Evolutionary conservation across 2,113 vertebrate species (phyloP).

Genomic region (Scalopus aquaticus): DNA sequence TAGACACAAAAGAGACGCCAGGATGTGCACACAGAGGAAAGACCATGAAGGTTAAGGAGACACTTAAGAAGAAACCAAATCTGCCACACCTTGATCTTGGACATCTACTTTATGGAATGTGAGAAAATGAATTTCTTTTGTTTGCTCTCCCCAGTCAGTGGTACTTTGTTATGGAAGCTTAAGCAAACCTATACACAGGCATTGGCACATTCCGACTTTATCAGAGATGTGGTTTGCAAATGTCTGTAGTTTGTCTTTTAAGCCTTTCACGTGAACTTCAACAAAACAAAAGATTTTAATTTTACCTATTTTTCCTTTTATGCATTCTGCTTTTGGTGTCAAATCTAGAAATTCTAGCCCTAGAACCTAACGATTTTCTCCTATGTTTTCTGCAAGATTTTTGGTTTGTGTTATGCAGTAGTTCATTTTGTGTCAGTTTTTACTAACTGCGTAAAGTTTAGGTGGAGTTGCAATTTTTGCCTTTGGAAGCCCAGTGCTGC

Average conservation of each 20-base stretch:
- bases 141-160: not conserved
- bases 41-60: not conserved
- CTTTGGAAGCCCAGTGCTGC: not conserved
- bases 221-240: not conserved
- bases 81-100: no score
- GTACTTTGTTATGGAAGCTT: not conserved
- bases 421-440: not conserved
- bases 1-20: not conserved
- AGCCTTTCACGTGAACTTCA: not conserved
- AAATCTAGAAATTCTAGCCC: not conserved
- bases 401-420: not conserved
- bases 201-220: not conserved
- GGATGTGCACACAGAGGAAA: not conserved
- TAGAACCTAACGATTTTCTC: not conserved
- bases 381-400: not conserved
- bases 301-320: slow-evolving; percentile 10
- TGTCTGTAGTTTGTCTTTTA: not conserved
- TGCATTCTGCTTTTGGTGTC: not conserved
- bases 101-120: not conserved
- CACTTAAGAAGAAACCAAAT: no score
- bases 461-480: not conserved
- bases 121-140: not conserved
- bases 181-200: not conserved
- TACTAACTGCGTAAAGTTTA: not conserved
- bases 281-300: not conserved